Conservation (phyloP, 2,113 vertebrate genomes). For the Jacana jacana region DNA sequence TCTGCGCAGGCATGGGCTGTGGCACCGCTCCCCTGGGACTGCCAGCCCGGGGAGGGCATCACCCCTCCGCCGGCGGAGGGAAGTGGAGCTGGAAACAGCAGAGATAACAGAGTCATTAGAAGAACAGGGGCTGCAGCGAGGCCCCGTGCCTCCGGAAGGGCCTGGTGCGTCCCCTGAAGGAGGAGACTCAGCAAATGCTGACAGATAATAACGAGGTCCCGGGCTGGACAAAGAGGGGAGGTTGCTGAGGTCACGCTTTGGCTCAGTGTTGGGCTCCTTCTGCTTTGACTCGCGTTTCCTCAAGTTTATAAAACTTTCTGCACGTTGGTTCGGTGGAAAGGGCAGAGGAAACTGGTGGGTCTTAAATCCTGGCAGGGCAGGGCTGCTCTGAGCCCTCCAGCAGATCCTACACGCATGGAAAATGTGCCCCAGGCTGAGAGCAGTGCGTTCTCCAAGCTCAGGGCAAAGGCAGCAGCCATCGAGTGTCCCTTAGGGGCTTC, state of each 20-base stretch:
- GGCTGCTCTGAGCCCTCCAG: background rate
- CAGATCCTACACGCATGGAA: rapidly evolving
- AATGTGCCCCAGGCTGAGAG: rapidly evolving
- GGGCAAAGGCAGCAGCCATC: background rate
- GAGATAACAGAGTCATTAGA: constrained; percentile 39
- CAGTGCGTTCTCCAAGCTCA: rapidly evolving
- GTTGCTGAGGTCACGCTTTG: constrained; percentile 55
- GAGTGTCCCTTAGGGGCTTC: background rate
- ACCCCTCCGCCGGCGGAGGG: background rate
- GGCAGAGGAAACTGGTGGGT: constrained; percentile 46
- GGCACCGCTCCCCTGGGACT: background rate
- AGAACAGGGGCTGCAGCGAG: background rate
- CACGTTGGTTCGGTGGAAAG: background rate
- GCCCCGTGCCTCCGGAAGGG: constrained; percentile 39
- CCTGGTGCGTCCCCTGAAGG: constrained; percentile 19
- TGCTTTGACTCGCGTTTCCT: constrained; percentile 52
- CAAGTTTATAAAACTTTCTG: constrained; percentile 57
- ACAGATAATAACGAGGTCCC: constrained; percentile 83
- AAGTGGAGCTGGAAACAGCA: constrained; percentile 1
- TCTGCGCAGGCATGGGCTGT: background rate
- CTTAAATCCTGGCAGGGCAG: background rate
- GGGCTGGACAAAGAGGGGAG: constrained; percentile 80
- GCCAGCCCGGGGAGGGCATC: background rate
- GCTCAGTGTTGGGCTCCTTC: constrained; percentile 57
- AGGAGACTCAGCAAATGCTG: constrained; percentile 51